A percentile compares a stretch with the other conserved stretches of the same genome.
phyloP scores from a whole-genome alignment of 2,797 vertebrate species.

The Balearica regulorum region DNA sequence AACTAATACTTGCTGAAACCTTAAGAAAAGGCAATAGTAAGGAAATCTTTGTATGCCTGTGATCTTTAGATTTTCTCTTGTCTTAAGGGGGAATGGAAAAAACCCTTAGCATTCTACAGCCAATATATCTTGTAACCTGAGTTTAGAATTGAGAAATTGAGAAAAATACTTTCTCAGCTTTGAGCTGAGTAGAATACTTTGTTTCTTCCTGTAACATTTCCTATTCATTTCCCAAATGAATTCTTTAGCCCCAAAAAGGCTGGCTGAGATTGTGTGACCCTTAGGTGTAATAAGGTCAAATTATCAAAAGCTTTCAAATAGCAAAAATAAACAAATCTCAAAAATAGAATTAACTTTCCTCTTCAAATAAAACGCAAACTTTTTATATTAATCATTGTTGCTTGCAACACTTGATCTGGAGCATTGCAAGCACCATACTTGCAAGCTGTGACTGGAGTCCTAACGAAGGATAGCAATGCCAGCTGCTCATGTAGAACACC shows the following conservation, averaged over 20 bases:
- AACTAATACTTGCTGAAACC: neutral
- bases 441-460: neutral
- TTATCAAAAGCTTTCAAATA: neutral
- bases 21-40: neutral
- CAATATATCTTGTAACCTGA: neutral
- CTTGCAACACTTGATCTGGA: fast-evolving
- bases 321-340: neutral
- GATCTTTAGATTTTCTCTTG: neutral
- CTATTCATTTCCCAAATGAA: neutral
- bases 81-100: neutral
- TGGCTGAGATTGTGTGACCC: neutral
- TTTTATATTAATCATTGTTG: neutral
- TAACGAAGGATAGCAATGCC: neutral
- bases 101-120: neutral
- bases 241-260: neutral
- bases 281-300: neutral
- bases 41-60: neutral
- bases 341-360: neutral
- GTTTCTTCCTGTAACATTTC: neutral
- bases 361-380: neutral
- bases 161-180: neutral
- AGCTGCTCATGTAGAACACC: neutral
- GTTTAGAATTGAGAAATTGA: neutral
- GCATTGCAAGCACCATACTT: neutral
- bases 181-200: neutral